These are phyloP conservation scores for Neopelma chrysocephalum DNA, from an alignment of 2,797 vertebrate genomes.

Conservation along the genomic window DNA sequence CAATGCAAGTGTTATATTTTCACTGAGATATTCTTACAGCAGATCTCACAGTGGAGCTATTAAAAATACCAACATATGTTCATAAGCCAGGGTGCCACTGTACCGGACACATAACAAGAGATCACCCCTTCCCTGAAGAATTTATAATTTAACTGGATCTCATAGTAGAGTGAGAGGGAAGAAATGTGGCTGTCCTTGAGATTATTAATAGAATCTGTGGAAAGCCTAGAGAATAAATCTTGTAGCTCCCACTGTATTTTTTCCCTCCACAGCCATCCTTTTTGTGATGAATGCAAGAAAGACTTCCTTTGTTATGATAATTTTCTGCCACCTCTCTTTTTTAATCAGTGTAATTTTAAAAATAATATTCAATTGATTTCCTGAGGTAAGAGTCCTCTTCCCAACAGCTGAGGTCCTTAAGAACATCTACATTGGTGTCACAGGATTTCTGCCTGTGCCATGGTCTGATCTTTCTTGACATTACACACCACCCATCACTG, in stretches of 20 bases:
- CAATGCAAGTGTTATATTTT: constrained; percentile 3
- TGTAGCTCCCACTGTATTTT: not conserved
- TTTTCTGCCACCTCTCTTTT: not conserved
- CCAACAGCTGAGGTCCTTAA: not conserved
- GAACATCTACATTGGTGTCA: fast-evolving
- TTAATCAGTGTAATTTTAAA: not conserved
- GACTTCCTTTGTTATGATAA: not conserved
- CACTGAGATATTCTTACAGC: not conserved
- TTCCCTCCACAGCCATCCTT: not conserved
- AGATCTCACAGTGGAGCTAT: not conserved
- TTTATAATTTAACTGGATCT: not conserved
- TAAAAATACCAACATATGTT: constrained; percentile 4
- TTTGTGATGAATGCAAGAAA: not conserved
- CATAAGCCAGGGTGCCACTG: not conserved
- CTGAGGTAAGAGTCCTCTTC: not conserved
- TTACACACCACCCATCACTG: not conserved
- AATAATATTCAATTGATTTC: not conserved
- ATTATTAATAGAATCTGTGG: not conserved
- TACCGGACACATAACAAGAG: not conserved
- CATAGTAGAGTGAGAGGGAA: not conserved
- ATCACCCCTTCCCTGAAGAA: not conserved
- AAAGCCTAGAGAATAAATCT: not conserved
- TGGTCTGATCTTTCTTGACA: not conserved
- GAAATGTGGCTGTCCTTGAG: not conserved
- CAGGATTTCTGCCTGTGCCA: not conserved